A percentile compares a stretch with the other conserved stretches of the same genome.
Conservation (phyloP, 1,140 invertebrate species). For the Drosophila tropicalis region DNA sequence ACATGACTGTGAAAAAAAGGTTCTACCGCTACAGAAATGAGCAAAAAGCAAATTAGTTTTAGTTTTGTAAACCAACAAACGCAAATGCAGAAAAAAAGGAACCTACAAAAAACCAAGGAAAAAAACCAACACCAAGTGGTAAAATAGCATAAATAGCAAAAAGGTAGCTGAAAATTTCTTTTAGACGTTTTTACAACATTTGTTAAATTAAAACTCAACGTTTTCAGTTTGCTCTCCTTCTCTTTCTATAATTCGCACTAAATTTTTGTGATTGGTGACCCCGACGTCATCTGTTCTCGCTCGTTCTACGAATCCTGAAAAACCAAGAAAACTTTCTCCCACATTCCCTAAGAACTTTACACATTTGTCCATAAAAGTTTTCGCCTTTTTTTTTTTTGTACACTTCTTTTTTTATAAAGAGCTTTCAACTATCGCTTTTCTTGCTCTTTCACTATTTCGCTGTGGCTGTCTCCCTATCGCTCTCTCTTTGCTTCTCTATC, state of each 20-base stretch:
- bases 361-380: constrained; percentile 47
- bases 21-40: constrained; percentile 71
- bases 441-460: background rate
- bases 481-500: background rate
- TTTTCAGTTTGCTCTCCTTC: background rate
- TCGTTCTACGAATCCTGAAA: background rate
- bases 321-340: constrained; percentile 21
- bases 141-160: constrained; percentile 59
- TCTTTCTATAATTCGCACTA: constrained; percentile 9
- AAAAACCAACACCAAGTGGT: constrained; percentile 39
- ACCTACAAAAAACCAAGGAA: background rate
- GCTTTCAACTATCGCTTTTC: constrained; percentile 27
- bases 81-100: constrained; percentile 18
- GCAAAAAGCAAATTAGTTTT: constrained; percentile 79
- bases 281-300: constrained; percentile 5
- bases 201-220: constrained; percentile 64
- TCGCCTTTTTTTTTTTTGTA: background rate
- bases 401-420: constrained; percentile 23
- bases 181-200: constrained; percentile 59
- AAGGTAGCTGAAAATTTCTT: constrained; percentile 64
- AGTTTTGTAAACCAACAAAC: constrained; percentile 54
- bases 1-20: constrained; percentile 69
- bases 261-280: constrained; percentile 14
- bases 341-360: constrained; percentile 44
- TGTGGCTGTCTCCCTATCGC: background rate